Evolutionary conservation across 2,888 invertebrate genomes (phyloP).

Genomic region (Colletes collaris): DNA sequence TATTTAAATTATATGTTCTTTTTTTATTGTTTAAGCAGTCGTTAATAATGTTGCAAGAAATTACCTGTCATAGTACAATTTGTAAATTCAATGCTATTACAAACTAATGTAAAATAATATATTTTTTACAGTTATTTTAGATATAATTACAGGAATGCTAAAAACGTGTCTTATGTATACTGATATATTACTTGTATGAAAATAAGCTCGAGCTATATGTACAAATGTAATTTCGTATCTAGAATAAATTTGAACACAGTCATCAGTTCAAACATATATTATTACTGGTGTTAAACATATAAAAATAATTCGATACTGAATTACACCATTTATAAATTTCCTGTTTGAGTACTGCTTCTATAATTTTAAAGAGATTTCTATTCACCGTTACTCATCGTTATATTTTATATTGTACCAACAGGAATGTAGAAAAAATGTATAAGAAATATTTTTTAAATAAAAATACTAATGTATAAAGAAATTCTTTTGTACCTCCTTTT

Average conservation of each 20-base stretch:
- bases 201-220: slow-evolving; percentile 36
- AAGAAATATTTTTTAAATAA: slow-evolving; percentile 22
- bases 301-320: neutral
- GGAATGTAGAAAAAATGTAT: slow-evolving; percentile 1
- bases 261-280: slow-evolving; percentile 47
- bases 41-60: slow-evolving; percentile 10
- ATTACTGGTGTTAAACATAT: slow-evolving; percentile 22
- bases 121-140: slow-evolving; percentile 37
- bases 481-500: slow-evolving; percentile 15
- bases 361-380: slow-evolving; percentile 8
- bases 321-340: neutral
- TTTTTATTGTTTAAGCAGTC: slow-evolving; percentile 27
- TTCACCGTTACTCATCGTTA: neutral
- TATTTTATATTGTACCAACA: slow-evolving; percentile 5
- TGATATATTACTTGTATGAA: slow-evolving; percentile 1
- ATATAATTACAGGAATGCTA: slow-evolving; percentile 26
- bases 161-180: slow-evolving; percentile 21
- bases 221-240: slow-evolving; percentile 65
- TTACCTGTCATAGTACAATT: slow-evolving; percentile 23
- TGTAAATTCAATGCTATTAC: slow-evolving; percentile 15
- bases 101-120: slow-evolving; percentile 23
- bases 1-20: neutral
- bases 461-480: slow-evolving; percentile 18
- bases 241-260: slow-evolving; percentile 46
- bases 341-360: neutral